Conservation (phyloP, 2,113 vertebrate genomes). For the Girardinichthys multiradiatus region DNA sequence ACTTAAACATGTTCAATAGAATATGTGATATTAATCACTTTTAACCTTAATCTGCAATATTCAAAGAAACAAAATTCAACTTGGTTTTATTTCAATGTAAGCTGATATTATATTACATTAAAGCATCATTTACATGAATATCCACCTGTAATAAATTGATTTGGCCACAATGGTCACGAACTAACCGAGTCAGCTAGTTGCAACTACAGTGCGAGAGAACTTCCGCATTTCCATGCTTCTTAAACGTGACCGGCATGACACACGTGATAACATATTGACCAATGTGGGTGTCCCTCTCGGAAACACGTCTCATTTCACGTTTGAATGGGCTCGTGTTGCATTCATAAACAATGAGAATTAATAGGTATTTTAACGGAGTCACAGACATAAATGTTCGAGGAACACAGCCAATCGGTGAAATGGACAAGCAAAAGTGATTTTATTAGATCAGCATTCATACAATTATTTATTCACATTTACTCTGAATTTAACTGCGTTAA, state of each 20-base stretch:
- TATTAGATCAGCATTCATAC: no score
- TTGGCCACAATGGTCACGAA: neutral
- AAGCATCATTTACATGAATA: neutral
- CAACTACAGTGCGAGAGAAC: neutral
- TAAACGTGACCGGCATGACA: conserved; percentile 63
- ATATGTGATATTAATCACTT: no score
- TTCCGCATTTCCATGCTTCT: conserved; percentile 64
- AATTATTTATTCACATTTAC: no score
- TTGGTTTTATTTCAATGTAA: neutral
- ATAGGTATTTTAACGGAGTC: neutral
- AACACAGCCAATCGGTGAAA: no score
- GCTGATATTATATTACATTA: neutral
- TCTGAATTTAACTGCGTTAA: no score
- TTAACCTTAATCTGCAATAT: neutral
- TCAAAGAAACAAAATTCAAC: neutral
- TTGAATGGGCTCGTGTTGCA: neutral
- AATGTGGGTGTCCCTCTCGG: conserved; percentile 33
- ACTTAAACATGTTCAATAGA: no score
- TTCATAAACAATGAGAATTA: accelerated
- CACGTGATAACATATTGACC: conserved; percentile 20
- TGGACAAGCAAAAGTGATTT: no score
- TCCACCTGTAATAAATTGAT: neutral
- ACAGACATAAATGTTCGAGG: neutral
- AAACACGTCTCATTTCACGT: conserved; percentile 34
- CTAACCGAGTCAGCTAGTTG: neutral